A percentile compares a stretch with the other conserved stretches of the same genome.
Evolutionary conservation across 2,113 vertebrate genomes (phyloP).

Genomic region (Cyphotilapia sp.): DNA sequence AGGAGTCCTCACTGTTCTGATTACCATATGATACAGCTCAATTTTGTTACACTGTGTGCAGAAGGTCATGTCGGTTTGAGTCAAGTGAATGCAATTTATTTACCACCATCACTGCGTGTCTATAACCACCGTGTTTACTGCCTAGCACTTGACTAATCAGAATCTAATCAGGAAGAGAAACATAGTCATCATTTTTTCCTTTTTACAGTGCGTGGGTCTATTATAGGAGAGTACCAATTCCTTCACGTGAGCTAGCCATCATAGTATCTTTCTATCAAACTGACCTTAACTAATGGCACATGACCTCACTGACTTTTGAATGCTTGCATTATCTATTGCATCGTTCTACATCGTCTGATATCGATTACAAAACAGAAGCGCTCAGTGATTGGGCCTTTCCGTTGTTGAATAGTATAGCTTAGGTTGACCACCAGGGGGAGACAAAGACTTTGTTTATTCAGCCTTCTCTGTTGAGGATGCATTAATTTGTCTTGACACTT

Average conservation of each 20-base stretch:
- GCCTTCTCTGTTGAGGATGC: background rate
- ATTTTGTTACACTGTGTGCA: background rate
- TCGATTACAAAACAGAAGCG: background rate
- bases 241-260: background rate
- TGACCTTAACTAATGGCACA: accelerated
- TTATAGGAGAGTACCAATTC: background rate
- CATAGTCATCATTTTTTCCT: background rate
- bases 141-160: background rate
- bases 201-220: background rate
- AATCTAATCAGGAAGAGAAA: background rate
- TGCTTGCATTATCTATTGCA: background rate
- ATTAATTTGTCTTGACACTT: background rate
- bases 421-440: constrained; percentile 10
- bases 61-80: background rate
- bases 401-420: background rate
- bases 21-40: background rate
- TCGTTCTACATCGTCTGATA: background rate
- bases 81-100: background rate
- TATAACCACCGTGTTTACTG: background rate
- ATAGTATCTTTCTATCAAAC: background rate
- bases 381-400: background rate
- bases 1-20: background rate
- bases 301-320: background rate
- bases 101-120: background rate
- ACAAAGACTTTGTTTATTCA: background rate